A percentile compares a stretch with the other conserved stretches of the same genome.
Conservation (phyloP, 92 coral and sea anemone genomes). For the Phymanthus crucifer region DNA sequence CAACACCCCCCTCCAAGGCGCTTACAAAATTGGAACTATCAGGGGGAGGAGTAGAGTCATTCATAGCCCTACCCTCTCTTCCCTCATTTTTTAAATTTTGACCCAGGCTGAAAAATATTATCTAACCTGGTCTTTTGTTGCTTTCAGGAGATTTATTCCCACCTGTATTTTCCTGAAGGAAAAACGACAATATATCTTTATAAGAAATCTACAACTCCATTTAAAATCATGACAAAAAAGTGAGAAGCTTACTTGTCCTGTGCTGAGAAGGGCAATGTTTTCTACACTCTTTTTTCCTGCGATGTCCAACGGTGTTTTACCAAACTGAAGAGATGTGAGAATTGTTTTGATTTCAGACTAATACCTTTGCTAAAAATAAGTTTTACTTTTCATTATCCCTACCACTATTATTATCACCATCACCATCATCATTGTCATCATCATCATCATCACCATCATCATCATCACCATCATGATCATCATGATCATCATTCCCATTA, state of each 20-base stretch:
- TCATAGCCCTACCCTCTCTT: not conserved
- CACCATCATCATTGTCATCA: not conserved
- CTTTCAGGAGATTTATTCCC: slow-evolving; percentile 49
- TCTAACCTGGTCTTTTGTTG: slow-evolving; percentile 59
- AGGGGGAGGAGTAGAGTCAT: too few relatives aligned
- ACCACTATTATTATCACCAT: not conserved
- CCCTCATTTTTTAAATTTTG: not conserved
- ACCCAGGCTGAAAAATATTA: not conserved
- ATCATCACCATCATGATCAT: not conserved
- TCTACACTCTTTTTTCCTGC: slow-evolving; percentile 76
- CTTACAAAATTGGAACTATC: too few relatives aligned
- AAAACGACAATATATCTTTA: not conserved
- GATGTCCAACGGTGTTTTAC: slow-evolving; percentile 84
- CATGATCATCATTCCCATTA: not conserved
- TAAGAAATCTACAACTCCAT: not conserved
- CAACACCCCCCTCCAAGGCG: too few relatives aligned
- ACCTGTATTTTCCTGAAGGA: slow-evolving; percentile 31
- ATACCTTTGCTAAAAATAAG: not conserved
- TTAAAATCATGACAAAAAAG: not conserved
- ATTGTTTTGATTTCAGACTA: not conserved
- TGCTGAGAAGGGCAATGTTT: slow-evolving; percentile 62
- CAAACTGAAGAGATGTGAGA: slow-evolving; percentile 55
- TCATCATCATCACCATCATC: not conserved
- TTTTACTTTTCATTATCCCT: not conserved
- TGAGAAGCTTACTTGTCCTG: slow-evolving; percentile 57